phyloP scores from a whole-genome alignment of 2,797 vertebrate species.

The Thunnus albacares region DNA sequence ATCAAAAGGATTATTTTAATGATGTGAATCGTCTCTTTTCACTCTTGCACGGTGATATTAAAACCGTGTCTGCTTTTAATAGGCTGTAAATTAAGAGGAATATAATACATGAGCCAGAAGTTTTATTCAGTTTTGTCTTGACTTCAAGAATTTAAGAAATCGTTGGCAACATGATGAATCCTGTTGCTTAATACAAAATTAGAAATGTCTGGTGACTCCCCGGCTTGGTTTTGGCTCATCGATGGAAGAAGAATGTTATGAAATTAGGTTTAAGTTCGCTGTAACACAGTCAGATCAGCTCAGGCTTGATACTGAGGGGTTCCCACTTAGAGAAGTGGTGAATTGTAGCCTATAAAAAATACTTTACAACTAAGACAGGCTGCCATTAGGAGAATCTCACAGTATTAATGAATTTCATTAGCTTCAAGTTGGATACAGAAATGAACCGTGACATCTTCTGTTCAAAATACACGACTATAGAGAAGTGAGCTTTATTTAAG shows the following conservation, averaged over 20 bases:
- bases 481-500: no score
- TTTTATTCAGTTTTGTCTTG: not conserved
- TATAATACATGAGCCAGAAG: not conserved
- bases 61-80: slow-evolving; percentile 1
- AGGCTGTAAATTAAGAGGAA: not conserved
- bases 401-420: not conserved
- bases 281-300: not conserved
- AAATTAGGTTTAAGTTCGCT: not conserved
- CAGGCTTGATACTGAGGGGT: not conserved
- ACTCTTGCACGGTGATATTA: not conserved
- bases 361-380: not conserved
- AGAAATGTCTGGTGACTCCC: not conserved
- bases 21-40: not conserved
- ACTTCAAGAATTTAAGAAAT: not conserved
- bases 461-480: no score
- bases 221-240: slow-evolving; percentile 3
- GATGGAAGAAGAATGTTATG: not conserved
- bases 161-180: not conserved
- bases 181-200: slow-evolving; percentile 17
- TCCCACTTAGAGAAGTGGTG: not conserved
- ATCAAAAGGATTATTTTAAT: slow-evolving; percentile 13
- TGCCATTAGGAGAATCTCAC: not conserved
- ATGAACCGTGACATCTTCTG: no score
- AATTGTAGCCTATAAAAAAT: not conserved
- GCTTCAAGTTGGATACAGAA: no score